Evolutionary conservation across 2,113 vertebrate genomes (phyloP).

Genomic region (Tonatia bakeri): DNA sequence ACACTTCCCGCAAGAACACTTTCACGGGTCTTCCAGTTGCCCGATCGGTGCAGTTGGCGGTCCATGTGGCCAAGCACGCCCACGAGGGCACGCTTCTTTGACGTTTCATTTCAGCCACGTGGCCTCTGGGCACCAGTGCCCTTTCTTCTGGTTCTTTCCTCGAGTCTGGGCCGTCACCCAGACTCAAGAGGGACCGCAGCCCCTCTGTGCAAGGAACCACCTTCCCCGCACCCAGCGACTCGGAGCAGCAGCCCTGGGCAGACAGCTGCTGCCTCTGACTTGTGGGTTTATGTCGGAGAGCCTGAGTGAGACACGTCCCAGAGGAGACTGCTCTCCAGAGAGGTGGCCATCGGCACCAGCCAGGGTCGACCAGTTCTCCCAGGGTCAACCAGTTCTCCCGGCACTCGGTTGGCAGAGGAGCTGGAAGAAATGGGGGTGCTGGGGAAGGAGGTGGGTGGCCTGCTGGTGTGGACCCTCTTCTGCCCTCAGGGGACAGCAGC

Average conservation of each 20-base stretch:
- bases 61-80: rapidly evolving
- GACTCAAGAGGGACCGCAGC: rapidly evolving
- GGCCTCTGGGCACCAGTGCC: rapidly evolving
- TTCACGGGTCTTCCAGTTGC: background rate
- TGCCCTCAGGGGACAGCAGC: background rate
- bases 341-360: rapidly evolving
- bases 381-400: background rate
- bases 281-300: background rate
- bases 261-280: rapidly evolving
- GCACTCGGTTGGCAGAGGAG: rapidly evolving
- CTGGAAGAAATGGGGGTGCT: rapidly evolving
- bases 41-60: background rate
- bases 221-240: background rate
- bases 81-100: rapidly evolving
- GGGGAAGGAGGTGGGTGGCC: rapidly evolving
- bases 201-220: rapidly evolving
- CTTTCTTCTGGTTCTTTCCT: background rate
- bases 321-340: background rate
- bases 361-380: rapidly evolving
- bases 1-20: no score
- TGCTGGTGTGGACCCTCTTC: background rate
- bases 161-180: rapidly evolving
- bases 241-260: background rate
- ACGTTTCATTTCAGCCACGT: rapidly evolving
- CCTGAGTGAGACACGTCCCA: no score